Evolutionary conservation across 2,888 invertebrate species (phyloP).

Genomic region (Eucera pruinosa): DNA sequence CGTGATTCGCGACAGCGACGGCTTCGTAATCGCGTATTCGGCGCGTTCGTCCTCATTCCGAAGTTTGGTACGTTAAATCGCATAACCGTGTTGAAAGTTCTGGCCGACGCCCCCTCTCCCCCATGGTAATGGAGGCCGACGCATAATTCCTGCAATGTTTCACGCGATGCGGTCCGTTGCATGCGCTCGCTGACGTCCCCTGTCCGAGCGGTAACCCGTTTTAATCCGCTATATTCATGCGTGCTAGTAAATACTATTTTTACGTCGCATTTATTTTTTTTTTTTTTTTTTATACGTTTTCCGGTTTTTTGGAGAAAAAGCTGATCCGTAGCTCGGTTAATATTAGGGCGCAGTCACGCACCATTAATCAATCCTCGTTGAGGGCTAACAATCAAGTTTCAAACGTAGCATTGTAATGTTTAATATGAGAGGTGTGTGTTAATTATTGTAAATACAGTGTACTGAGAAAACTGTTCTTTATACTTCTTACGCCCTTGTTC

Average conservation of each 20-base stretch:
- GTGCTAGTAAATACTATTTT: slow-evolving; percentile 5
- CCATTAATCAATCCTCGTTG: no score
- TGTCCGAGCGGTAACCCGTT: slow-evolving; percentile 37
- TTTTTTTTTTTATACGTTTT: no score
- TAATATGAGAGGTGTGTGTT: no score
- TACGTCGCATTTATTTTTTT: neutral
- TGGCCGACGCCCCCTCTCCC: slow-evolving; percentile 9
- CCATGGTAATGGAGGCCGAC: slow-evolving; percentile 55
- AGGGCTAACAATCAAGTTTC: no score
- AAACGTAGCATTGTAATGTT: no score
- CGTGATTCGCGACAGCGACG: slow-evolving; percentile 32
- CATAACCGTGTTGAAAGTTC: slow-evolving; percentile 60
- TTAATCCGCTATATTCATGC: slow-evolving; percentile 30
- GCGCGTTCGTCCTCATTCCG: slow-evolving; percentile 61
- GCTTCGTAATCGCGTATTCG: slow-evolving; percentile 54
- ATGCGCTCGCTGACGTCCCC: slow-evolving; percentile 30
- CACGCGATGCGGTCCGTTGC: slow-evolving; percentile 37
- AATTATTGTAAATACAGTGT: no score
- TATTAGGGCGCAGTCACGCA: no score
- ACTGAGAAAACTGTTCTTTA: no score
- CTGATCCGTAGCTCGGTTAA: no score
- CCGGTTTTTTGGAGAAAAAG: no score
- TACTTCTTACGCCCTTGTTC: no score
- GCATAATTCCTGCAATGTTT: slow-evolving; percentile 65
- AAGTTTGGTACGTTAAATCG: slow-evolving; percentile 65